phyloP scores from a whole-genome alignment of 2,797 vertebrate genomes.

The Morus bassanus region DNA sequence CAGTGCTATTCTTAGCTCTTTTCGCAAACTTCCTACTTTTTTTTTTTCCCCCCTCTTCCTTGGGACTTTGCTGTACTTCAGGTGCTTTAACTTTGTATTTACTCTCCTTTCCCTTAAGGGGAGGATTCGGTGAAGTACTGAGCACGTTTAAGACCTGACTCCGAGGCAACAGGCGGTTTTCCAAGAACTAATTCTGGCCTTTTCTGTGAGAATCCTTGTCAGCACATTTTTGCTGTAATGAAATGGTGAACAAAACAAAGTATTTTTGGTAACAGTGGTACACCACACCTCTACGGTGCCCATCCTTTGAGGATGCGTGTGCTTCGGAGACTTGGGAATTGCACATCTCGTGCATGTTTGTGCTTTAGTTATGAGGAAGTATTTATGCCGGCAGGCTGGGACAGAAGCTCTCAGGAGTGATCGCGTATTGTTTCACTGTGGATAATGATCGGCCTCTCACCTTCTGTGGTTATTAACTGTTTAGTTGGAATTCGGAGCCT shows the following conservation, averaged over 20 bases:
- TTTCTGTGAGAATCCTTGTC: conserved; percentile 7
- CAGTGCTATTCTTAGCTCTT: too few relatives aligned
- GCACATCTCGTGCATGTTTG: neutral
- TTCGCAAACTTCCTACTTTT: too few relatives aligned
- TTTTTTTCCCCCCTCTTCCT: too few relatives aligned
- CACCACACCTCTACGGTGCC: neutral
- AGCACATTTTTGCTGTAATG: conserved; percentile 11
- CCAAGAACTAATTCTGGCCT: conserved; percentile 25
- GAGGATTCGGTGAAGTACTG: too few relatives aligned
- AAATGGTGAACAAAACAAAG: neutral
- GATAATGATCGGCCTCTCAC: too few relatives aligned
- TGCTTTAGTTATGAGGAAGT: conserved; percentile 2
- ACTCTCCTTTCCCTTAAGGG: too few relatives aligned
- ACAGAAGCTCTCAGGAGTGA: neutral
- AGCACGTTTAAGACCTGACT: too few relatives aligned
- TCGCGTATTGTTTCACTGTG: too few relatives aligned
- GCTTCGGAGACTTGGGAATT: neutral
- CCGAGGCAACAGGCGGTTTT: conserved; percentile 31
- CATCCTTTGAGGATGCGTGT: neutral
- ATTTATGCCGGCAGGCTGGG: neutral
- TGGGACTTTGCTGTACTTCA: too few relatives aligned
- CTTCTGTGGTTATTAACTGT: too few relatives aligned
- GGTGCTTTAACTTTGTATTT: too few relatives aligned
- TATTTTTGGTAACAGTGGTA: conserved; percentile 42
- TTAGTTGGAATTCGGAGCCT: too few relatives aligned